These are phyloP conservation scores for Linnaemya tessellans DNA, from an alignment of 2,888 invertebrate genomes.

Conservation along the genomic window DNA sequence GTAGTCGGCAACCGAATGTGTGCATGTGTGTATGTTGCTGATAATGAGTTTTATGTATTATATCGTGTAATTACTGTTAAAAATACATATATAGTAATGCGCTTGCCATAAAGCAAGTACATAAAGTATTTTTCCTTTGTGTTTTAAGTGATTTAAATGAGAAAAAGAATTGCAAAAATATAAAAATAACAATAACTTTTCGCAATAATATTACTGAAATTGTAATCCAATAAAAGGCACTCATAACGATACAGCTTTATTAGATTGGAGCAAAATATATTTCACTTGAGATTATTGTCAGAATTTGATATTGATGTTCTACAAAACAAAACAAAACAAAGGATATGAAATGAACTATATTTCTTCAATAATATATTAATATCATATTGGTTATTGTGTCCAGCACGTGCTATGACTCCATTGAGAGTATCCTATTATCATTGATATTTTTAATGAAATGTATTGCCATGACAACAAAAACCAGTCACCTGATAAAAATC, in stretches of 20 bases:
- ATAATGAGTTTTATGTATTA: neutral
- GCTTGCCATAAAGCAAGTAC: neutral
- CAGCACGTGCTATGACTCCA: too few species aligned
- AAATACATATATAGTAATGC: slow-evolving; percentile 5
- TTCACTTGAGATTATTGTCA: neutral
- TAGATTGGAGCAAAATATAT: neutral
- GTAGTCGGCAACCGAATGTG: neutral
- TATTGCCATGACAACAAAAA: too few species aligned
- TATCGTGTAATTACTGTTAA: slow-evolving; percentile 33
- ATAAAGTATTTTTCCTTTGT: neutral
- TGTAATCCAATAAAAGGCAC: slow-evolving; percentile 26
- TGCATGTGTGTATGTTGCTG: neutral
- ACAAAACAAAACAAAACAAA: too few species aligned
- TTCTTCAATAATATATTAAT: too few species aligned
- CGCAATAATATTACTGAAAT: slow-evolving; percentile 5
- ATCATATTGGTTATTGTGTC: too few species aligned
- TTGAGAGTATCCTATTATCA: too few species aligned
- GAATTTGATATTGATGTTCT: too few species aligned
- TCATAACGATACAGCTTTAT: neutral
- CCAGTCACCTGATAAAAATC: too few species aligned
- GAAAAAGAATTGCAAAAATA: neutral
- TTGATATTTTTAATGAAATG: too few species aligned
- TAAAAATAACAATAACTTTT: slow-evolving; percentile 7
- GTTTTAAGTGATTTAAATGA: neutral
- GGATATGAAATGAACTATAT: neutral